These are phyloP conservation scores for Ditula angustiorana DNA, from an alignment of 2,888 invertebrate species.

Conservation along the genomic window DNA sequence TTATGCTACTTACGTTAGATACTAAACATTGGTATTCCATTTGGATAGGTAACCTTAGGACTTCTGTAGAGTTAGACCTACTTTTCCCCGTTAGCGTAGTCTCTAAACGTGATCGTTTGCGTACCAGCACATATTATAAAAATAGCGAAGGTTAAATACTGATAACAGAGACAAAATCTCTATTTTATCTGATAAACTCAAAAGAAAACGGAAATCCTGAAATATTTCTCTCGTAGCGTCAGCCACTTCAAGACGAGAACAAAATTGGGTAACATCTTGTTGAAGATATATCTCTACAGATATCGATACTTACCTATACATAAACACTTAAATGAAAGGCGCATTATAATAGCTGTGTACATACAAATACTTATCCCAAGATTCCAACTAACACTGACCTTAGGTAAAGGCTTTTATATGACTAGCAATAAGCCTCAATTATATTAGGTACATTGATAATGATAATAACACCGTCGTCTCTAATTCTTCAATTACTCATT, in stretches of 20 bases:
- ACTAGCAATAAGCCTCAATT: neutral
- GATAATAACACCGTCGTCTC: neutral
- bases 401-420: slow-evolving; percentile 8
- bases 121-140: neutral
- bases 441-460: no score
- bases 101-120: neutral
- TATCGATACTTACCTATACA: neutral
- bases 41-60: neutral
- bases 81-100: neutral
- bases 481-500: slow-evolving; percentile 10
- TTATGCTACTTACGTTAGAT: neutral
- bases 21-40: neutral
- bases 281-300: neutral
- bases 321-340: neutral
- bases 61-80: neutral
- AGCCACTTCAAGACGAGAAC: neutral
- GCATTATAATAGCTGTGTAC: no score
- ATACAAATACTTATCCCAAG: no score
- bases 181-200: slow-evolving; percentile 1
- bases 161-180: neutral
- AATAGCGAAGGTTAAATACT: neutral
- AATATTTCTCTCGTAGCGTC: neutral
- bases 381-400: neutral
- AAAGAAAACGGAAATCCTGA: slow-evolving; percentile 1
- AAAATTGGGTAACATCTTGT: neutral